Conservation (phyloP, 2,113 vertebrate species). For the Bufo gargarizans region DNA sequence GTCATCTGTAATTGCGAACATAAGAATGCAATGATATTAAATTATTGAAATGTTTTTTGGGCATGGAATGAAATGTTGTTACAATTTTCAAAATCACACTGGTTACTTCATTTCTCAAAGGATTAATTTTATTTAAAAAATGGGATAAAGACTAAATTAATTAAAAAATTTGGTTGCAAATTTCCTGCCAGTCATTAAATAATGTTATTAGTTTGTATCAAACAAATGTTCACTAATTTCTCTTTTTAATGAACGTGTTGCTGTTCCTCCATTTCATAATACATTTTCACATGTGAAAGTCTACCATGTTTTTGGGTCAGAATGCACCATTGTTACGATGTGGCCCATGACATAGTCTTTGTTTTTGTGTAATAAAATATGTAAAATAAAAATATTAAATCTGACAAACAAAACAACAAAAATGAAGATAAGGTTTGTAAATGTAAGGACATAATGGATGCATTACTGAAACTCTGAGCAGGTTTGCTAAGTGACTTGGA, state of each 20-base stretch:
- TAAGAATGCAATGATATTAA: conserved; percentile 8
- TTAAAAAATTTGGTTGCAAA: neutral
- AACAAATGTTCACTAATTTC: conserved; percentile 1
- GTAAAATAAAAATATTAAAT: too few species aligned
- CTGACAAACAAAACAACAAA: too few species aligned
- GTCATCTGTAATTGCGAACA: conserved; percentile 18
- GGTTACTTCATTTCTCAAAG: conserved; percentile 39
- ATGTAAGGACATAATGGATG: too few species aligned
- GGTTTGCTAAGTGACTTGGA: too few species aligned
- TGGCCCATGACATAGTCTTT: too few species aligned
- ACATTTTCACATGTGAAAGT: neutral
- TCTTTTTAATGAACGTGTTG: neutral
- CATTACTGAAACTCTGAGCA: too few species aligned
- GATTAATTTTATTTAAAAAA: conserved; percentile 19
- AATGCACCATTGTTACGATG: too few species aligned
- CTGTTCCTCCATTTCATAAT: neutral
- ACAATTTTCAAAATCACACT: conserved; percentile 20
- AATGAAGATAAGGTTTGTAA: too few species aligned
- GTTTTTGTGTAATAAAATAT: too few species aligned
- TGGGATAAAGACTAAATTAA: conserved; percentile 24
- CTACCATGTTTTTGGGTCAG: neutral
- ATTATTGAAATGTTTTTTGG: conserved; percentile 31
- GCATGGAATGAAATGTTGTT: conserved; percentile 20
- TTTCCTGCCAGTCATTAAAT: conserved; percentile 13
- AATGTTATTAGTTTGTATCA: conserved; percentile 5